Evolutionary conservation across 2,888 invertebrate species (phyloP), one percentile per base, ranked within the genome.

Genomic region (Sussaba pulchella): DNA sequence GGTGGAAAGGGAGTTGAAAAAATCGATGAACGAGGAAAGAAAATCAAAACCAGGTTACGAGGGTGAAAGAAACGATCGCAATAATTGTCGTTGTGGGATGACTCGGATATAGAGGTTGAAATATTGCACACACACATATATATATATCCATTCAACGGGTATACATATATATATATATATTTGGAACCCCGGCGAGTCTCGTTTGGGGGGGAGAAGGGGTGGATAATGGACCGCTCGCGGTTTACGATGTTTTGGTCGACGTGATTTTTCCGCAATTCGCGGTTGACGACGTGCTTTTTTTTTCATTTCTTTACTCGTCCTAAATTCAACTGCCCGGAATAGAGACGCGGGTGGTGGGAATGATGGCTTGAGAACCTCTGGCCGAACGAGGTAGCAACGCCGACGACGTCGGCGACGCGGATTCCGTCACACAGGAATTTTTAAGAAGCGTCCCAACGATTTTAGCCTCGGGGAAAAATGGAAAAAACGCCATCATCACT

Each of bases 201-300:
- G 36, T 43, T 66, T 50, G 12, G 43, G 78, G 70, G n/a, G n/a
- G n/a, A n/a, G n/a, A n/a, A n/a, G n/a, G n/a, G n/a, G n/a, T n/a
- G n/a, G n/a, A n/a, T 73, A 78, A 73, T 73, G 72, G 78, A 73
- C 47, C 61, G 72, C 31, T 5, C 64, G 52, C 61, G 50, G 72
- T 78, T 78, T 67, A 72, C 61, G 73, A 73, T 78, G 78, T 69
- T 78, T 78, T 69, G 59, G 52, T 47, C 47, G 26, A 45, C 47
- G 45, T 45, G 72, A 73, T 78, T 73, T 67, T 73, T 73, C 69
- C 52, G 54, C 41, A 45, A 57, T 63, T 73, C 47, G 6, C 50
- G 54, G 54, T 54, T 39, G 52, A 69, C 54, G 63, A 73, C 73
- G 61, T 31, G 2, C 6, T 31, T 31, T 31, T 31, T 6, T 6